These are phyloP conservation scores for Drosophila guanche DNA, from an alignment of 1,140 invertebrate species.

Conservation along the genomic window DNA sequence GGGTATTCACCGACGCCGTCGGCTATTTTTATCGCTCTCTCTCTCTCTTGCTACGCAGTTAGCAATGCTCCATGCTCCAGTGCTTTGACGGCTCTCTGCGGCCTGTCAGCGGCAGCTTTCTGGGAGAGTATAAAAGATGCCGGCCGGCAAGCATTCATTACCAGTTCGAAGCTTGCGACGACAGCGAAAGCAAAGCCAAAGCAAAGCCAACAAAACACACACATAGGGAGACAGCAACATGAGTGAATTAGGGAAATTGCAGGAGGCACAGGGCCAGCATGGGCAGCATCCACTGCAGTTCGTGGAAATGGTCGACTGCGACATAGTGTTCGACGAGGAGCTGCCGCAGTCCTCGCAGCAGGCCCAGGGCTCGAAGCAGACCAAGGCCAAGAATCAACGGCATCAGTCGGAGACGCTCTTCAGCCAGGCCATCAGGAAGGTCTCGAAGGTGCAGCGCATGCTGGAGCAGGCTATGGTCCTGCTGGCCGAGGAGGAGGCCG, in stretches of 20 bases:
- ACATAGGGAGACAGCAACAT: conserved; percentile 3
- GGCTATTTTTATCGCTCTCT: too few species aligned
- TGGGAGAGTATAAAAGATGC: conserved; percentile 63
- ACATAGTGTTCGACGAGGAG: conserved; percentile 44
- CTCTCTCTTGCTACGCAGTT: conserved; percentile 41
- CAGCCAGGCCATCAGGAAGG: conserved; percentile 61
- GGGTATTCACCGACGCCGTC: too few species aligned
- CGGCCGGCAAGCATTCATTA: conserved; percentile 55
- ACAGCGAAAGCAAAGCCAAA: conserved; percentile 5
- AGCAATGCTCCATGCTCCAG: background rate
- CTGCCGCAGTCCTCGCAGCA: conserved; percentile 5
- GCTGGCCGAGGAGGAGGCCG: conserved; percentile 40
- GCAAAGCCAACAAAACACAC: background rate
- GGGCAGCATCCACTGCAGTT: conserved; percentile 3
- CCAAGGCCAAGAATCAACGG: background rate
- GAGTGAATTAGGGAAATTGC: conserved; percentile 21
- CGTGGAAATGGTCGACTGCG: conserved; percentile 45
- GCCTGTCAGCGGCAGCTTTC: conserved; percentile 6
- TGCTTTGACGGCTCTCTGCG: conserved; percentile 5
- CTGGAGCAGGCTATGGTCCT: conserved; percentile 49
- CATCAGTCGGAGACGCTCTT: conserved; percentile 14
- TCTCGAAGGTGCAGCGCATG: conserved; percentile 57
- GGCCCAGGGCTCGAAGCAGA: background rate
- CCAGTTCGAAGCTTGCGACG: conserved; percentile 40
- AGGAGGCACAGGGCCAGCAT: background rate